These are phyloP conservation scores for Therioaphis trifolii DNA, from an alignment of 2,888 invertebrate genomes.

Conservation along the genomic window DNA sequence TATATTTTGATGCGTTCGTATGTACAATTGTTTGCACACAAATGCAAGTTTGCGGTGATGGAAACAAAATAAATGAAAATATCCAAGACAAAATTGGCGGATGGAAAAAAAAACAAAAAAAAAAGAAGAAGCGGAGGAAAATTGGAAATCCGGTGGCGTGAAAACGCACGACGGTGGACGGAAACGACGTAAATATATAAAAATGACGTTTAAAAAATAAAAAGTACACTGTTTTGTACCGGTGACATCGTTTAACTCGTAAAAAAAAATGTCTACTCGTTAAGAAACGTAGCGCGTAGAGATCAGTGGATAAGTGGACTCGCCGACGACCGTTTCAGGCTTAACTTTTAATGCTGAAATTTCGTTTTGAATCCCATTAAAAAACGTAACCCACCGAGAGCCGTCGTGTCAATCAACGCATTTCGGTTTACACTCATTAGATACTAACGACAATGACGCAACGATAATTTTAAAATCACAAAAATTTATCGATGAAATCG, in stretches of 20 bases:
- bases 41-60: background rate
- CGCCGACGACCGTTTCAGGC: background rate
- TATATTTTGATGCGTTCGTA: background rate
- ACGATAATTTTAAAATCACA: no score
- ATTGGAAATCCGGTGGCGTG: conserved; percentile 58
- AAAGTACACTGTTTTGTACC: conserved; percentile 23
- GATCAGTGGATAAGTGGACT: conserved; percentile 1
- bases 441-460: no score
- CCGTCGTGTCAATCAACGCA: no score
- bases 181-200: conserved; percentile 32
- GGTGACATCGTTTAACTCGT: background rate
- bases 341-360: conserved; percentile 1
- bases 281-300: conserved; percentile 19
- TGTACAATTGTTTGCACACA: background rate
- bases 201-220: conserved; percentile 33
- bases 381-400: background rate
- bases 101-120: background rate
- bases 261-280: conserved; percentile 23
- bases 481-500: no score
- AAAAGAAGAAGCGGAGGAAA: conserved; percentile 4
- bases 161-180: conserved; percentile 25
- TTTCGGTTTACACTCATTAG: no score
- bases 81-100: background rate
- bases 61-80: conserved; percentile 31
- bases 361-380: conserved; percentile 13